Conservation (phyloP, 2,797 vertebrate species). For the Lagocephalus sceleratus region DNA sequence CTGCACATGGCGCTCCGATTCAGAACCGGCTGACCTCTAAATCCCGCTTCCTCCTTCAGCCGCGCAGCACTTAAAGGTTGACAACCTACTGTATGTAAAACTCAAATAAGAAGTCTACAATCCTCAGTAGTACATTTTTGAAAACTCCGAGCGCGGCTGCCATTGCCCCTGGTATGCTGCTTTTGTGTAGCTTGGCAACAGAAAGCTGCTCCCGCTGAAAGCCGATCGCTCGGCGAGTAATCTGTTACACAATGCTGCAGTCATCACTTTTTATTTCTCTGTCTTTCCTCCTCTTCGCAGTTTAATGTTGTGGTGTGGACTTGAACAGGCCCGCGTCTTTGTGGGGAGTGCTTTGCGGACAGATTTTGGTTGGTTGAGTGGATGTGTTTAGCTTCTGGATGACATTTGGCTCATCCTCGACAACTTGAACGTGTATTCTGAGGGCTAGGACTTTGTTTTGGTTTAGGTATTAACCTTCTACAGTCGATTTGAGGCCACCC, state of each 20-base stretch:
- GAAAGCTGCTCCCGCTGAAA: constrained; percentile 60
- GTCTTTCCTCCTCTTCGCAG: constrained; percentile 33
- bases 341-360: not conserved
- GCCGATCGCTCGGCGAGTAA: constrained; percentile 70
- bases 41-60: constrained; percentile 43
- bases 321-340: no score
- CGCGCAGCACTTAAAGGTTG: constrained; percentile 55
- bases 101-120: constrained; percentile 54
- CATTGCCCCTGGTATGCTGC: constrained; percentile 54
- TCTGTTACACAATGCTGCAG: constrained; percentile 70
- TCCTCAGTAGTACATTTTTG: constrained; percentile 59
- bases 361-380: no score
- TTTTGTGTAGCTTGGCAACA: constrained; percentile 70
- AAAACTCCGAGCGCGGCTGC: constrained; percentile 60
- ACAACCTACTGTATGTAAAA: constrained; percentile 52
- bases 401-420: no score
- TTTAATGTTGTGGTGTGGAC: not conserved
- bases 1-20: constrained; percentile 34
- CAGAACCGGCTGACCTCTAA: constrained; percentile 48
- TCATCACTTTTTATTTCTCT: constrained; percentile 38
- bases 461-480: no score
- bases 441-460: no score
- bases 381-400: no score
- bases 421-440: no score
- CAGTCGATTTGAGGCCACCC: no score